Evolutionary conservation across 2,888 invertebrate species (phyloP).

Genomic region (Eupithecia insigniata): DNA sequence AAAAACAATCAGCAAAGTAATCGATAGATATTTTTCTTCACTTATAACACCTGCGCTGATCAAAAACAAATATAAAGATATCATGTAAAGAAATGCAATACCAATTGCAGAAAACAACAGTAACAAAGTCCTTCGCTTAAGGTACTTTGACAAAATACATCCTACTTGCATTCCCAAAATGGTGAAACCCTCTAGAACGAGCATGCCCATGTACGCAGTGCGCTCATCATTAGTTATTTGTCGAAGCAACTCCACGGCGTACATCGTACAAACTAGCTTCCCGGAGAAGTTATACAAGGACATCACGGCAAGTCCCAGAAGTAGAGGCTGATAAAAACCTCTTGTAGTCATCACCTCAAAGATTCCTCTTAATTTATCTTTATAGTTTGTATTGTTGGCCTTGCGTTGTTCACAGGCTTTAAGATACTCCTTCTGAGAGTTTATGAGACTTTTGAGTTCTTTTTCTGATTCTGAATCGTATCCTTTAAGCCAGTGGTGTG

Average conservation of each 20-base stretch:
- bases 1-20: constrained; percentile 56
- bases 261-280: constrained; percentile 60
- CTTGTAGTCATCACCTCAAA: constrained; percentile 47
- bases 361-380: constrained; percentile 43
- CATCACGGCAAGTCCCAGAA: constrained; percentile 53
- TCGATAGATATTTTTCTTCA: constrained; percentile 58
- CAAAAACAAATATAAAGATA: constrained; percentile 63
- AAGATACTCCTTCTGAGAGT: constrained; percentile 52
- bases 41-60: constrained; percentile 48
- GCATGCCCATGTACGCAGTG: constrained; percentile 63
- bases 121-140: constrained; percentile 60
- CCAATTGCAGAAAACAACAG: constrained; percentile 56
- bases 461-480: constrained; percentile 49
- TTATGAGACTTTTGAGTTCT: constrained; percentile 54
- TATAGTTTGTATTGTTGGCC: constrained; percentile 33
- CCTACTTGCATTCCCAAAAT: constrained; percentile 65
- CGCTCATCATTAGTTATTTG: constrained; percentile 58
- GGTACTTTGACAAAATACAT: constrained; percentile 56
- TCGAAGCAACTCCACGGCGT: constrained; percentile 60
- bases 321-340: constrained; percentile 59
- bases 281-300: constrained; percentile 62
- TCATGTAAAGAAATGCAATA: constrained; percentile 56
- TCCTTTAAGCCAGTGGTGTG: constrained; percentile 61
- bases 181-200: constrained; percentile 67
- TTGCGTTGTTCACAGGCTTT: constrained; percentile 37